These are phyloP conservation scores for Pristionchus exspectatus DNA, from an alignment of 2,888 invertebrate genomes.

Conservation along the genomic window DNA sequence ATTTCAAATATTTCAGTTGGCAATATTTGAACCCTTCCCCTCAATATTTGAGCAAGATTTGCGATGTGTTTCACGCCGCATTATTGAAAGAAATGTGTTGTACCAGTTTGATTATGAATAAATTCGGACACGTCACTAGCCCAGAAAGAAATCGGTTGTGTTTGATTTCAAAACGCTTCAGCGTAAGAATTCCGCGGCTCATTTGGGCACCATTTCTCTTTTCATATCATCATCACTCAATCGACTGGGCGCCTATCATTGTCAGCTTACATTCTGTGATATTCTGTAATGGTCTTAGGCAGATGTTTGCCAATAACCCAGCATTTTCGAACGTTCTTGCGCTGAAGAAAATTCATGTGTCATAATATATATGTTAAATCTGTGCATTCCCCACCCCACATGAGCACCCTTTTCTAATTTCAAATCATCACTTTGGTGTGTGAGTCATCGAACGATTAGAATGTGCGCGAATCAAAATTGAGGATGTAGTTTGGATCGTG, in stretches of 20 bases:
- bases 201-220: neutral
- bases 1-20: neutral
- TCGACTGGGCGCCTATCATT: too few relatives aligned
- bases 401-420: too few relatives aligned
- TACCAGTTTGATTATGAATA: too few relatives aligned
- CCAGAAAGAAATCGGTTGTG: neutral
- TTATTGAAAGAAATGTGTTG: neutral
- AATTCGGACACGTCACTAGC: neutral
- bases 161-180: neutral
- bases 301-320: too few relatives aligned
- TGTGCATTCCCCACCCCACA: too few relatives aligned
- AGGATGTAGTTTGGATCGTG: neutral
- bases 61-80: neutral
- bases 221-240: neutral
- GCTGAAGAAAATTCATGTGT: too few relatives aligned
- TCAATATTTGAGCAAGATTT: too few relatives aligned
- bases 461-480: neutral
- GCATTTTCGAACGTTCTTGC: too few relatives aligned
- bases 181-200: neutral
- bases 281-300: too few relatives aligned
- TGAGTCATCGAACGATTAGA: neutral
- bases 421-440: neutral
- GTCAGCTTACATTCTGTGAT: too few relatives aligned
- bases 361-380: too few relatives aligned
- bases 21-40: neutral